phyloP scores from a whole-genome alignment of 2,888 invertebrate species.

The Orchesellides sinensis region DNA sequence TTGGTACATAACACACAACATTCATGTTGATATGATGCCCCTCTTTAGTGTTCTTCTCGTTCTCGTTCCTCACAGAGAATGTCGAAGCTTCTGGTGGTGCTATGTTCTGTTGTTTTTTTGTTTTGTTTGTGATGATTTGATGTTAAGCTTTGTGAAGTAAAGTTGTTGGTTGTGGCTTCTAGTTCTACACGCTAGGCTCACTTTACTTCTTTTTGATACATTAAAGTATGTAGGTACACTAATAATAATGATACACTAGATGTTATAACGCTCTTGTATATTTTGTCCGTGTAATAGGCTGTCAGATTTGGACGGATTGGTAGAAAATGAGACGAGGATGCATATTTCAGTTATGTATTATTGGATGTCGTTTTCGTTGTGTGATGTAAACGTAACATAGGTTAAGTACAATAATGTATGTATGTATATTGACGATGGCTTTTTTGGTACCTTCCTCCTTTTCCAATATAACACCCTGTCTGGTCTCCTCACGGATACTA shows the following conservation, averaged over 20 bases:
- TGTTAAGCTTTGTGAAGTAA: conserved; percentile 51
- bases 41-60: conserved; percentile 19
- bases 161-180: conserved; percentile 57
- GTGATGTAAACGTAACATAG: no score
- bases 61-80: background rate
- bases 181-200: conserved; percentile 55
- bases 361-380: no score
- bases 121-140: conserved; percentile 49
- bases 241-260: no score
- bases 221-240: conserved; percentile 38
- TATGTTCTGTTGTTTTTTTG: conserved; percentile 49
- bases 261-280: no score
- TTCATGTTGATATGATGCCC: conserved; percentile 41
- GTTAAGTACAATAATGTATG: no score
- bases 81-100: conserved; percentile 24
- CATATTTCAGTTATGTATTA: no score
- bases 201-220: no score
- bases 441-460: no score
- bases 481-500: no score
- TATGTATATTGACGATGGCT: no score
- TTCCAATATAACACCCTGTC: no score
- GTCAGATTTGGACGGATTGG: conserved; percentile 15
- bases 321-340: no score
- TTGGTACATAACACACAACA: conserved; percentile 55
- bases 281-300: background rate